Evolutionary conservation across 2,113 vertebrate species (phyloP).

Genomic region (Machaerirhynchus nigripectus): DNA sequence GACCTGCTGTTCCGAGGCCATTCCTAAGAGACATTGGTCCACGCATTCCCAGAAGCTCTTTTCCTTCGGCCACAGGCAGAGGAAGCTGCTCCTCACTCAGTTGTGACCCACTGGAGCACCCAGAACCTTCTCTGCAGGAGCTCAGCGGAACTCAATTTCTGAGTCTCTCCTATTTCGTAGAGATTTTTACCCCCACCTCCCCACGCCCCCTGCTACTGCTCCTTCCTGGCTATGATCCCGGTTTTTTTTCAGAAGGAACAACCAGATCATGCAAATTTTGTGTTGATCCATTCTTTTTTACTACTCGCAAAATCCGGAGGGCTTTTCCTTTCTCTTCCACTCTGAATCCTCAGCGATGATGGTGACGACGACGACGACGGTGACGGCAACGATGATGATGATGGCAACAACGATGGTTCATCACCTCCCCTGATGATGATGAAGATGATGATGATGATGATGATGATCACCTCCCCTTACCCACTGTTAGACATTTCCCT

Average conservation of each 20-base stretch:
- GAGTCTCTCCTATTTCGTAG: fast-evolving
- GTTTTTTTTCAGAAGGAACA: neutral
- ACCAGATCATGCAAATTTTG: neutral
- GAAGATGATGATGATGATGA: too few relatives aligned
- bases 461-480: fast-evolving
- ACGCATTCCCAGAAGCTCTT: neutral
- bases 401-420: too few relatives aligned
- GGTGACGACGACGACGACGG: fast-evolving
- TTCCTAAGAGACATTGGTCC: neutral
- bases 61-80: neutral
- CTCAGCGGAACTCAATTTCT: fast-evolving
- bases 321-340: neutral
- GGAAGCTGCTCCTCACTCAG: neutral
- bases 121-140: neutral
- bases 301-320: fast-evolving
- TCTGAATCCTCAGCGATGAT: neutral
- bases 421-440: too few relatives aligned
- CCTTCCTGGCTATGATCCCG: neutral
- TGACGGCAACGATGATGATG: fast-evolving
- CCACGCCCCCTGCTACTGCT: fast-evolving
- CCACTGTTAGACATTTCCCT: neutral
- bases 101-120: fast-evolving
- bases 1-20: fast-evolving
- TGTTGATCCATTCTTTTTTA: neutral
- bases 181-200: too few relatives aligned